Evolutionary conservation across 2,113 vertebrate genomes (phyloP).

Genomic region (Taxidea taxus): DNA sequence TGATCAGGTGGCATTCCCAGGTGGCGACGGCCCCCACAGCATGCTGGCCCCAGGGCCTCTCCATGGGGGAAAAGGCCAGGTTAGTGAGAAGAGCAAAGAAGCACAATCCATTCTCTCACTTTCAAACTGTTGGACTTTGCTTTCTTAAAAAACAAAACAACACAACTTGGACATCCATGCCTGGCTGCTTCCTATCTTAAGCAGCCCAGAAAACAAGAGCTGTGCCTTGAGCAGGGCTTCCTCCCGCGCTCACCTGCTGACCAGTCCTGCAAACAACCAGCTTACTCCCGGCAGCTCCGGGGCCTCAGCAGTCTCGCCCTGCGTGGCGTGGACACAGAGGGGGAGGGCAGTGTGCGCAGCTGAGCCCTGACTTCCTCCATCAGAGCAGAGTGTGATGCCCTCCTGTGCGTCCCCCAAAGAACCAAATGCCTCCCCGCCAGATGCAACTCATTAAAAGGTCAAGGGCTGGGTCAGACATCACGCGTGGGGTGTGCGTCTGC

Average conservation of each 20-base stretch:
- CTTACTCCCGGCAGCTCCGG: slow-evolving; percentile 31
- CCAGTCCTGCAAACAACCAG: slow-evolving; percentile 60
- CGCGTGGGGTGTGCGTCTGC: too few relatives aligned
- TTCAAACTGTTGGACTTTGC: not conserved
- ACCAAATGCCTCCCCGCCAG: not conserved
- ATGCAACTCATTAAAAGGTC: not conserved
- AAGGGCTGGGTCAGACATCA: not conserved
- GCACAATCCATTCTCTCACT: not conserved
- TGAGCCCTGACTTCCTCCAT: not conserved
- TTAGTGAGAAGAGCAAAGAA: not conserved
- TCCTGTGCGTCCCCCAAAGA: not conserved
- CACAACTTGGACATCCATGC: not conserved
- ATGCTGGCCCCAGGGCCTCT: not conserved
- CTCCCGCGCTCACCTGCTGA: not conserved
- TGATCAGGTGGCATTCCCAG: not conserved
- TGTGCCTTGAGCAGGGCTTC: slow-evolving; percentile 57
- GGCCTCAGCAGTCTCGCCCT: slow-evolving; percentile 56
- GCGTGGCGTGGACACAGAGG: slow-evolving; percentile 49
- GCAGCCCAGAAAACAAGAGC: slow-evolving; percentile 30
- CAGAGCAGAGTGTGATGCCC: not conserved
- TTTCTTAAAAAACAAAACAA: not conserved
- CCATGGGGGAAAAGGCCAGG: not conserved
- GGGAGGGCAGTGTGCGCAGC: slow-evolving; percentile 44
- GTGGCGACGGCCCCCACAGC: fast-evolving
- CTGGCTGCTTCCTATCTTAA: not conserved